A percentile compares a stretch with the other conserved stretches of the same genome.
Evolutionary conservation across 2,797 vertebrate species (phyloP).

Genomic region (Enteromius treurensis): DNA sequence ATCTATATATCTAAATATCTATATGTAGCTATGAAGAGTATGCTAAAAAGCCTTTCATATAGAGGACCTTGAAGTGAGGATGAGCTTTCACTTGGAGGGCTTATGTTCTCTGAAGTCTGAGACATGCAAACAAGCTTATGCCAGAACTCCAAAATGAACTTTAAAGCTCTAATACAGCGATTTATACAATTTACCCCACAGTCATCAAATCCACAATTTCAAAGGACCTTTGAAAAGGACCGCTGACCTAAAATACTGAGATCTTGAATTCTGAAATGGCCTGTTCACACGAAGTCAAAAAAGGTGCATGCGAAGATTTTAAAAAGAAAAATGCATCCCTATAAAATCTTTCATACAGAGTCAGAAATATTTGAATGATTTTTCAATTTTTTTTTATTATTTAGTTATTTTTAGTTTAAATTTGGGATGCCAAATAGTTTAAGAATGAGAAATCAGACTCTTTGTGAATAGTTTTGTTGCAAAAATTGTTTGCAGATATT

Average conservation of each 20-base stretch:
- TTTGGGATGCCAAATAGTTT: neutral
- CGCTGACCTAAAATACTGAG: neutral
- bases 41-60: conserved; percentile 42
- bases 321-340: conserved; percentile 1
- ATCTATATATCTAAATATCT: conserved; percentile 48
- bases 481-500: neutral
- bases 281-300: neutral
- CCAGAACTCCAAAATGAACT: neutral
- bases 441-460: neutral
- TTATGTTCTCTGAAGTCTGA: neutral
- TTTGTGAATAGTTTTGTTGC: neutral
- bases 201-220: neutral
- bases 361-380: neutral
- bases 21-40: conserved; percentile 56
- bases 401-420: neutral
- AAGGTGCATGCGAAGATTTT: neutral
- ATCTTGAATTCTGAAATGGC: neutral
- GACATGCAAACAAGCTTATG: conserved; percentile 10
- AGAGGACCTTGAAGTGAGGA: conserved; percentile 9
- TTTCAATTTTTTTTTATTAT: neutral
- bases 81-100: neutral
- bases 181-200: neutral
- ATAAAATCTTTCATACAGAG: neutral
- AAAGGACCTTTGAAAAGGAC: neutral
- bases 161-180: conserved; percentile 8